phyloP scores from a whole-genome alignment of 1,140 invertebrate genomes.

The Sitophilus oryzae region DNA sequence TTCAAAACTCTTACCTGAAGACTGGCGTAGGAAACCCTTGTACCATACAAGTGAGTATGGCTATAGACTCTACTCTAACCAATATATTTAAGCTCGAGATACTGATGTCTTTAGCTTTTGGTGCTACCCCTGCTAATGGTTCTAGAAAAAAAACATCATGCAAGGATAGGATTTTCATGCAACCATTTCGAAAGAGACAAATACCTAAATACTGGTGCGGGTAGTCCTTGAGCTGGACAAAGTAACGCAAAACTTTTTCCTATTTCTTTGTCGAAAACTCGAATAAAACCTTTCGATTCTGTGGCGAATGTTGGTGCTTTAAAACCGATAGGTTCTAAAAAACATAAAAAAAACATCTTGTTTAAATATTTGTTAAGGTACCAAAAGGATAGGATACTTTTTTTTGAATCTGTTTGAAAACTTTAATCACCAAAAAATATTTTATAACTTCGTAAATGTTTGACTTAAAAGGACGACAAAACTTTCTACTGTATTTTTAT shows the following conservation, averaged over 20 bases:
- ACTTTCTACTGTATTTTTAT: no score
- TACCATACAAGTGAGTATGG: slow-evolving; percentile 40
- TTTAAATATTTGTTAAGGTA: not conserved
- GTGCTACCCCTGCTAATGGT: slow-evolving; percentile 18
- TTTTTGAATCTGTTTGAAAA: not conserved
- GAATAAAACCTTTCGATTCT: slow-evolving; percentile 45
- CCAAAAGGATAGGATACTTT: not conserved
- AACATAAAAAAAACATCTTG: slow-evolving; percentile 4
- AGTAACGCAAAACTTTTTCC: slow-evolving; percentile 49
- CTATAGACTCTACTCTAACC: not conserved
- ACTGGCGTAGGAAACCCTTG: slow-evolving; percentile 56
- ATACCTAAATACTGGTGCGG: slow-evolving; percentile 63
- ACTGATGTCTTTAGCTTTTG: slow-evolving; percentile 23
- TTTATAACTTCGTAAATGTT: no score
- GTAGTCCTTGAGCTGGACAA: slow-evolving; percentile 65
- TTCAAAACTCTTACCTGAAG: slow-evolving; percentile 49
- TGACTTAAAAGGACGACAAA: no score
- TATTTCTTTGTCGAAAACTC: slow-evolving; percentile 39
- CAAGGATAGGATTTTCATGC: slow-evolving; percentile 50
- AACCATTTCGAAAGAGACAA: slow-evolving; percentile 34
- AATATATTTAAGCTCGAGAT: slow-evolving; percentile 20
- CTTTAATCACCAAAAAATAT: not conserved
- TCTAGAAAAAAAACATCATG: slow-evolving; percentile 10
- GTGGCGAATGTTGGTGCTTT: slow-evolving; percentile 53
- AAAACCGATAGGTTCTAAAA: slow-evolving; percentile 46